Evolutionary conservation across 2,888 invertebrate species (phyloP), one percentile per base, ranked within the genome.

Genomic region (Limnephilus marmoratus): DNA sequence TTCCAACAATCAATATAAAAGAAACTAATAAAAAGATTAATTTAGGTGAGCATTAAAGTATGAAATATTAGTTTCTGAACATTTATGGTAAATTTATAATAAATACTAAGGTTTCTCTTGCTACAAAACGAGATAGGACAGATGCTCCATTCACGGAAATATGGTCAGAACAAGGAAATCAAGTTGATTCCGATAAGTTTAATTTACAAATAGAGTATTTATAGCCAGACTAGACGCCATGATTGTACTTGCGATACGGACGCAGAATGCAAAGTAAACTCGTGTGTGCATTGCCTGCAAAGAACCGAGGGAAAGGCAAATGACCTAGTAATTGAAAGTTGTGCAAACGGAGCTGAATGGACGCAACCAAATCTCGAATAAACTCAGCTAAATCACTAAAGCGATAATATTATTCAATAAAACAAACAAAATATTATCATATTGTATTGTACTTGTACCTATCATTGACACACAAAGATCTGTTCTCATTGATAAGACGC

Each of bases 301-400:
- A 88, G 68, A 87, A n/a, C 29, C 34, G 31, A 31, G 68, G 68
- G 68, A 88, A 88, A 88, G 88, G 88, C 88, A 88, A 88, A 88
- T 68, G 88, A 88, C 88, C 88, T 34, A 88, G 88, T 88, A 88
- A 88, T 88, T 88, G 88, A 88, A 88, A 88, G 88, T 88, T 88
- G 53, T 68, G 88, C 31, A 53, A 53, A 88, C 68, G 53, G 1
- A 53, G 29, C 18, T 53, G 13, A 53, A 53, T 53, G 15, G 18
- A 68, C 68, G 24, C 68, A 68, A 68, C 24, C 68, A 68, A 68
- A 68, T 68, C 68, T 24, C 68, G 68, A 24, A 24, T 7, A 68
- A 24, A 68, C 68, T 68, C 7, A 68, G 24, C 68, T 68, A n/a
- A 24, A 68, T 9, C 68, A n/a, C 7, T n/a, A 68, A n/a, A 9